These are phyloP conservation scores for Nematopogon swammerdamellus DNA, from an alignment of 2,888 invertebrate species.

Conservation along the genomic window DNA sequence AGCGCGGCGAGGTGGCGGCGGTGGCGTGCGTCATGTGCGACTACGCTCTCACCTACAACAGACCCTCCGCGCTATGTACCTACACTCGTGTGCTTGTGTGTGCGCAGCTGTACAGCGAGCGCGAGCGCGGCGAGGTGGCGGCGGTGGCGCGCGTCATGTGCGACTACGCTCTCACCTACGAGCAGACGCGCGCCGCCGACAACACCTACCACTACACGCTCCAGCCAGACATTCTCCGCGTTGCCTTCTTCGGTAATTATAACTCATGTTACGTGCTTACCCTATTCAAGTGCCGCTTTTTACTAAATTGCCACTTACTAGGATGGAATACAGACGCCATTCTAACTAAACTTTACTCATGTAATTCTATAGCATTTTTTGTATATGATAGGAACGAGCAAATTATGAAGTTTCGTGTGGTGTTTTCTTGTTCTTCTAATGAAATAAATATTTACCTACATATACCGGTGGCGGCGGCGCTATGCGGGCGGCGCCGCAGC, in stretches of 20 bases:
- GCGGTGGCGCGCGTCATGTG: conserved; percentile 81
- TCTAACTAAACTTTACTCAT: too few species aligned
- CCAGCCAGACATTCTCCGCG: conserved; percentile 77
- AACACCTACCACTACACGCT: conserved; percentile 69
- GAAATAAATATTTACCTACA: too few species aligned
- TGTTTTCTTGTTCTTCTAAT: too few species aligned
- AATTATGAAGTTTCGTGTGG: too few species aligned
- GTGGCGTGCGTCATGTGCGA: conserved; percentile 70
- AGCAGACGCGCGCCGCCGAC: conserved; percentile 73
- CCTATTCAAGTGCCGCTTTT: too few species aligned
- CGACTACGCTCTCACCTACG: conserved; percentile 82
- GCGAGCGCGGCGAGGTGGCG: conserved; percentile 66
- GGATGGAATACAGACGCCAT: too few species aligned
- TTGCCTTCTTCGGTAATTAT: conserved; percentile 46
- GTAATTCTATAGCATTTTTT: too few species aligned
- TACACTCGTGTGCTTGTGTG: not conserved
- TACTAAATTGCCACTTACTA: too few species aligned
- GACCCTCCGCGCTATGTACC: too few species aligned
- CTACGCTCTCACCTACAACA: conserved; percentile 54
- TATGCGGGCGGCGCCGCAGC: too few species aligned
- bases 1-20: conserved; percentile 61
- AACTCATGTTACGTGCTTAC: not conserved
- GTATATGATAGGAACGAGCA: too few species aligned
- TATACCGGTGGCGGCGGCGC: too few species aligned
- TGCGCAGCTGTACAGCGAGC: conserved; percentile 65